Base-by-base conservation (phyloP, 2,797 vertebrate species). In the Muscicapa striata region DNA sequence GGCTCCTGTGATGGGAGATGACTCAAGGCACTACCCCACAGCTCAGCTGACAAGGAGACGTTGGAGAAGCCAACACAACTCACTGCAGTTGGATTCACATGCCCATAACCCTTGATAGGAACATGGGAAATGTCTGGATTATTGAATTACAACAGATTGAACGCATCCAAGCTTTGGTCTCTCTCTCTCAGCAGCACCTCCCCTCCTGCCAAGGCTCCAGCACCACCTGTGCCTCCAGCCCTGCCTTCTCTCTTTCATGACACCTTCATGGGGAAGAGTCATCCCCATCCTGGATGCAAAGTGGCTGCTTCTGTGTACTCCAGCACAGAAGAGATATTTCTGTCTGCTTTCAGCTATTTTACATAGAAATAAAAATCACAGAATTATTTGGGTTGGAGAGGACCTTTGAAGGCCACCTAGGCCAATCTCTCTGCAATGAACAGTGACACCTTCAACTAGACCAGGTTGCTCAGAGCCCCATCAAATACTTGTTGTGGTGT, bases 71-170 rank as follows among this genome's bases (percentile, higher is more conserved):
- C 87, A 89, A 11, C 55, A 84, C 27, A 69, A 18, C 59, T 70
- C 85, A 17, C 78, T 32, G 12, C 24, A 73, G 84, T 1, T 67
- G 36, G 54, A 62, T 40, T 66, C 78, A 41, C 52, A 5, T 48
- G 40, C 52, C 46, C 2, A 0, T 15, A 69, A 66, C 15, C 67
- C 68, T 67, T 5, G 18, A 48, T 8, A 55, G 0, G 7, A 80
- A 30, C 64, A 70, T 6, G 21, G 54, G 15, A 55, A 66, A 76
- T 5, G 5, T 43, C 75, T 74, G 19, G 1, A 43, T 62, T 93
- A 43, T 52, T 80, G 63, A 82, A 67, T 69, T 64, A 43, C 75
- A 75, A 59, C 84, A 91, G 48, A 75, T 6, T 68, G 74, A 92
- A 82, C 0, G 0, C 3, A 38, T 57, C 73, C 66, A 75, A 54